Base-by-base conservation (phyloP, 2,113 vertebrate species). In the Bambusicola thoracicus region DNA sequence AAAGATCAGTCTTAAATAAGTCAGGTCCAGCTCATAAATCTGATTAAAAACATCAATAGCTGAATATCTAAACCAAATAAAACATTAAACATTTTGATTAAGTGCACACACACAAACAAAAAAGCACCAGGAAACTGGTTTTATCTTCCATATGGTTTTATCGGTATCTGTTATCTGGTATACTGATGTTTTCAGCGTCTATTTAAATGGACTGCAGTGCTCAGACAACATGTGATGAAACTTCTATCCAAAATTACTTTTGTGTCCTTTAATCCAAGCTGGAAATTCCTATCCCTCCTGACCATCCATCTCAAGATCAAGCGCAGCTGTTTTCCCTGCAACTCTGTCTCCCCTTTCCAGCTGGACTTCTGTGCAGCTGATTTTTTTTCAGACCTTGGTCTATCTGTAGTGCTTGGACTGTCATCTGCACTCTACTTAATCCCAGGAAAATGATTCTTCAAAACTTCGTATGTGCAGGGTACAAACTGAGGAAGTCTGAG, bases 41-140 rank as follows among this genome's bases (percentile, higher is more conserved):
- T 87, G 70, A 92, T 90, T 94, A 59, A 89, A 95, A 93, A 49
- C 67, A 85, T 89, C 41, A 16, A 34, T 82, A 67, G 68, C 72
- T 82, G 38, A 62, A 62, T 49, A 75, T 70, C 21, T 76, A 49
- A 72, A 80, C 24, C 62, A 80, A 94, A 69, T 68, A 79, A 89
- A 89, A 49, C 20, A 58, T 38, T 19, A 67, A 69, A 44, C 4
- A 8, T 82, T 82, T 91, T 85, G 74, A 67, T 62, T 66, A 49
- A 91, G 81, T 17, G 48, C 21, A 49, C 48, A 17, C 51, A 53
- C 27, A 51, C 11, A 14, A 27, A 51, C 4, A 27, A 29, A 51
- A 29, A 30, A 17, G n/a, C n/a, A n/a, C n/a, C 48, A 44, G 51
- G 51, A 74, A 90, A 74, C 21, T 32, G 13, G 73, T 67, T 61